A percentile compares a stretch with the other conserved stretches of the same genome.
Conservation (phyloP, 92 coral and sea anemone species). For the Zoanthus gigantus region DNA sequence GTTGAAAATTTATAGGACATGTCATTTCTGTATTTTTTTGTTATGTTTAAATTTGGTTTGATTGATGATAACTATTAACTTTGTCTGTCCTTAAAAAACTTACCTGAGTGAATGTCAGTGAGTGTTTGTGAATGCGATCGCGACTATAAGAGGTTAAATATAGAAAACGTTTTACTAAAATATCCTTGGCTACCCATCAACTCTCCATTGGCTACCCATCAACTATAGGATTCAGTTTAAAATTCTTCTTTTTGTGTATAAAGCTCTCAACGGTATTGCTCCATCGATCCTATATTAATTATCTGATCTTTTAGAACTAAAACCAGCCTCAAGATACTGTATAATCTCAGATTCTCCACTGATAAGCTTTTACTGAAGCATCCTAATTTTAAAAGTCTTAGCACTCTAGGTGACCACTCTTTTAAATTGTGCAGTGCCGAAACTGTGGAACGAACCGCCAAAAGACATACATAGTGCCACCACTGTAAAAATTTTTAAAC, state of each 20-base stretch:
- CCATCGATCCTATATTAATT: constrained; percentile 12
- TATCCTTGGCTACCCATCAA: too few species aligned
- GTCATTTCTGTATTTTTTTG: too few species aligned
- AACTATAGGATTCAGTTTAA: constrained; percentile 43
- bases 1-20: too few species aligned
- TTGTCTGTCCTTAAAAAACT: too few species aligned
- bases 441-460: constrained; percentile 50
- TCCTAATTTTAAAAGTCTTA: constrained; percentile 52
- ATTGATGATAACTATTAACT: too few species aligned
- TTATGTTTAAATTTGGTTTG: too few species aligned
- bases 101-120: too few species aligned
- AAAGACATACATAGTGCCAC: constrained; percentile 40
- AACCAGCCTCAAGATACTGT: constrained; percentile 22
- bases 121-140: too few species aligned
- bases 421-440: constrained; percentile 43
- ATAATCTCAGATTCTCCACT: constrained; percentile 20
- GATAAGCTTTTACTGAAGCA: constrained; percentile 32
- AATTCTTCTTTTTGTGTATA: constrained; percentile 38
- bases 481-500: constrained; percentile 34
- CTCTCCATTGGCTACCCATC: constrained; percentile 45
- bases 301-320: constrained; percentile 47
- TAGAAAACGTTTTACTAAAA: too few species aligned
- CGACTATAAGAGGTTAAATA: too few species aligned
- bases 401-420: constrained; percentile 43
- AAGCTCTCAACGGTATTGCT: constrained; percentile 42